Conservation (phyloP, 2,797 vertebrate genomes). For the Heteromormyrus szaboi region DNA sequence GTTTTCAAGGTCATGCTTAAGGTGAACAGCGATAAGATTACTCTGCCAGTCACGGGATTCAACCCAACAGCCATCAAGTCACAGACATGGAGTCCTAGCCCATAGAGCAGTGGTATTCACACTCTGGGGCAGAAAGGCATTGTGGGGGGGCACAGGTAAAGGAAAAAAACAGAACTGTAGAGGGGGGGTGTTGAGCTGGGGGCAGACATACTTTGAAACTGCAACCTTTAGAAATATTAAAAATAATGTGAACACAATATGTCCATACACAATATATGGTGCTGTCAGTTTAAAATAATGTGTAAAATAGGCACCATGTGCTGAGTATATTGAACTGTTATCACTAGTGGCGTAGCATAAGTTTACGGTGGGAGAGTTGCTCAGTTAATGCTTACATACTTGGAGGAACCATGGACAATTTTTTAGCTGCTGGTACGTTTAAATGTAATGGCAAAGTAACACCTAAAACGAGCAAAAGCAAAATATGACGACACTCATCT, state of each 20-base stretch:
- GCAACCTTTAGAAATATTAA: not conserved
- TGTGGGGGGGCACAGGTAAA: not conserved
- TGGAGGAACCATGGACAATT: not conserved
- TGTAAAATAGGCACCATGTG: not conserved
- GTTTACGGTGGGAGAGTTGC: not conserved
- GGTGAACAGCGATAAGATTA: not conserved
- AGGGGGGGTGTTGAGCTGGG: not conserved
- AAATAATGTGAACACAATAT: not conserved
- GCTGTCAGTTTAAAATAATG: not conserved
- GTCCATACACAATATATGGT: not conserved
- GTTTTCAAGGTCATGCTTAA: not conserved
- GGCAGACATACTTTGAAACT: not conserved
- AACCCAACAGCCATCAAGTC: not conserved
- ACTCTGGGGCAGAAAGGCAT: not conserved
- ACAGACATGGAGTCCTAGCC: not conserved
- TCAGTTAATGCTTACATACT: not conserved
- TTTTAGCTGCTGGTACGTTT: not conserved
- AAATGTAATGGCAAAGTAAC: not conserved
- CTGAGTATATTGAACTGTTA: not conserved
- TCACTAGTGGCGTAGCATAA: not conserved
- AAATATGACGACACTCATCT: not conserved
- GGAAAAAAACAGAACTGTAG: not conserved
- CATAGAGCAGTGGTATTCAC: not conserved
- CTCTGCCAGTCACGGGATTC: not conserved
- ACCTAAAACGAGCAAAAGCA: not conserved